phyloP scores from a whole-genome alignment of 2,113 vertebrate genomes.

The Zosterops japonicus region DNA sequence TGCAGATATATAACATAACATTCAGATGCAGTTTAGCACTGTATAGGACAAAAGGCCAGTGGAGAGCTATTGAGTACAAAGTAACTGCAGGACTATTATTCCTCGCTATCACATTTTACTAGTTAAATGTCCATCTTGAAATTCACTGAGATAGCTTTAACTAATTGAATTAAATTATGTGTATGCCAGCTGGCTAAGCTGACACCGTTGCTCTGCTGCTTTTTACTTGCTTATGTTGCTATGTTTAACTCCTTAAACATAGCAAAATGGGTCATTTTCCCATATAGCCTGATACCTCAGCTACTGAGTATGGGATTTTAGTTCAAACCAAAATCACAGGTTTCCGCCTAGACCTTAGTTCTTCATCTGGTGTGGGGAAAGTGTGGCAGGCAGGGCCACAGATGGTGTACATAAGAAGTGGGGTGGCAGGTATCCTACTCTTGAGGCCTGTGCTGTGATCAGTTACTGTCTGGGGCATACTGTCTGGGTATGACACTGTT shows the following conservation, averaged over 20 bases:
- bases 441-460: neutral
- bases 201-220: neutral
- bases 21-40: neutral
- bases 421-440: neutral
- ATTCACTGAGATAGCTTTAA: neutral
- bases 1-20: neutral
- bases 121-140: neutral
- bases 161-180: neutral
- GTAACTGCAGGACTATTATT: neutral
- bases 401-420: neutral
- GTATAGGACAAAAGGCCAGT: neutral
- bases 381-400: neutral
- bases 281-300: accelerated
- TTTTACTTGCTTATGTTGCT: neutral
- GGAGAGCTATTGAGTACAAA: neutral
- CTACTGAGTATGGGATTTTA: neutral
- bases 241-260: neutral
- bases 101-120: neutral
- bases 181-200: neutral
- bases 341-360: neutral
- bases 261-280: neutral
- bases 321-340: neutral
- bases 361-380: neutral
- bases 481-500: neutral
- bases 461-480: neutral